Base-by-base conservation (phyloP, 2,888 invertebrate genomes). In the Colletes collaris region DNA sequence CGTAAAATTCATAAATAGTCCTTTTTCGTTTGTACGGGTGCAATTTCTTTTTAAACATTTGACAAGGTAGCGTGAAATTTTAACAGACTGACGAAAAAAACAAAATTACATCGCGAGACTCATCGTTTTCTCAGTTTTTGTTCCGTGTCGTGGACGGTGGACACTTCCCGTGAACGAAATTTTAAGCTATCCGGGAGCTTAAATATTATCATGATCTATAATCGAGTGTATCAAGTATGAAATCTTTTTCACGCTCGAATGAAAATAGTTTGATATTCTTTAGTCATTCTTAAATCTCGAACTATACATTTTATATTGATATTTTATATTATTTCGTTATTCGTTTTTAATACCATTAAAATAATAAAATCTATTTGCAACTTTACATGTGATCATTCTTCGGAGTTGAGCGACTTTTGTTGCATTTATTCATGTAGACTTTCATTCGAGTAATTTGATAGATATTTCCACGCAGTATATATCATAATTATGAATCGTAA, bases 261-360 rank as follows among this genome's bases (percentile, higher is more conserved):
- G 1, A 60, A 53, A 50, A 49, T 19, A 50, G 49, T 56, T 68
- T 59, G 8, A 11, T 50, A 37, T n/a, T 37, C 53, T 77, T 58
- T 44, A n/a, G 49, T 52, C 11, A 49, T 50, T 65, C 27, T 44
- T 35, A 53, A 50, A 62, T 53, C 5, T 50, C 13, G 0, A 66
- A 35, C 19, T 58, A 46, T 55, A 10, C 59, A 19, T 16, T 16
- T 16, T 16, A 16, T 16, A 16, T 16, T 44, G 76, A 53, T 16
- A n/a, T 44, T 13, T 19, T 70, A 19, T 13, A 76, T 37, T 5
- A 53, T 59, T 27, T 44, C 13, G 7, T 64, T 59, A 35, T 55
- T 50, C 60, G 27, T 52, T n/a, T 46, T 4, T 16, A 19, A 35
- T 8, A 11, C 11, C 11, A 4, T 52, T 2, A 44, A 13, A 37